Conservation (phyloP, 2,113 vertebrate species). For the Orthonyx spaldingii region DNA sequence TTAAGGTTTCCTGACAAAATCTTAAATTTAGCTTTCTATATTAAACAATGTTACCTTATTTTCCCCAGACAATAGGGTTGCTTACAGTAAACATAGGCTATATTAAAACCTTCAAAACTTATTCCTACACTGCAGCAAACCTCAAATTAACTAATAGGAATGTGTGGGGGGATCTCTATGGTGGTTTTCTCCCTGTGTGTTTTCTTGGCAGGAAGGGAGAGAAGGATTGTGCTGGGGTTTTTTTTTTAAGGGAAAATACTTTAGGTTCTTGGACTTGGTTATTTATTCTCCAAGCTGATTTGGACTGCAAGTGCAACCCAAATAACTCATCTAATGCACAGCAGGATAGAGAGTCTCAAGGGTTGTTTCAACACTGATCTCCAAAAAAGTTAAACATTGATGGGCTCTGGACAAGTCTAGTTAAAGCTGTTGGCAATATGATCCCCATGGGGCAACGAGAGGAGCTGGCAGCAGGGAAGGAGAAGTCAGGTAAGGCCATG, state of each 20-base stretch:
- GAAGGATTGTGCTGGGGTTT: background rate
- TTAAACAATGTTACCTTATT: background rate
- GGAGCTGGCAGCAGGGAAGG: background rate
- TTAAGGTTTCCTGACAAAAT: background rate
- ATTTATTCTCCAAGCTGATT: background rate
- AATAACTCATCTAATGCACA: background rate
- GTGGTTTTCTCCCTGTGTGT: background rate
- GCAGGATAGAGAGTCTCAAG: background rate
- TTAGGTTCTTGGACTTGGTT: background rate
- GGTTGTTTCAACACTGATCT: background rate
- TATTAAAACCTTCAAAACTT: background rate
- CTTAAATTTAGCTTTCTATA: background rate
- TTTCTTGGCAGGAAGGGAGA: background rate
- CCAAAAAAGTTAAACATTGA: slow-evolving; percentile 56
- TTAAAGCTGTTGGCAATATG: background rate
- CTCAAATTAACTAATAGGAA: background rate
- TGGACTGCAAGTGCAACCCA: background rate
- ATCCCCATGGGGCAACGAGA: background rate
- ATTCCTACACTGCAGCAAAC: background rate
- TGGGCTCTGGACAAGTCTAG: background rate
- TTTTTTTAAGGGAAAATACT: background rate
- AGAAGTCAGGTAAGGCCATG: background rate
- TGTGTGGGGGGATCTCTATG: background rate
- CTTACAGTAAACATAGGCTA: background rate
- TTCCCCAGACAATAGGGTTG: background rate